Percentiles rank a stretch among this genome's conserved stretches.
Evolutionary conservation across 30 jellyfish, hydroid and myxozoan species (phyloP).

Genomic region (Hydra vulgaris): DNA sequence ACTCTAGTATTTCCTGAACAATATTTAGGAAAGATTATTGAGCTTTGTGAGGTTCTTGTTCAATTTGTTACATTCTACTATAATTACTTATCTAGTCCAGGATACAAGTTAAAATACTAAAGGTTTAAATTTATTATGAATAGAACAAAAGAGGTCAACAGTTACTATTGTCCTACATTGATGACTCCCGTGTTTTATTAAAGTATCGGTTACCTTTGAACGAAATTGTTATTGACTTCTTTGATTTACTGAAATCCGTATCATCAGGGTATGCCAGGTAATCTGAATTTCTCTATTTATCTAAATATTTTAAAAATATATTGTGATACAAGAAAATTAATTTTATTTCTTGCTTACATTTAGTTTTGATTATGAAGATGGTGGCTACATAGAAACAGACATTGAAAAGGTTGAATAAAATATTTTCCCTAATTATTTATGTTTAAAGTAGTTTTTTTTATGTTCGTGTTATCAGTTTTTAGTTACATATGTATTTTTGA

Average conservation of each 20-base stretch:
- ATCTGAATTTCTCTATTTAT: neutral
- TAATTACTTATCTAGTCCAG: too few relatives aligned
- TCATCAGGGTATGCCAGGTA: slow-evolving; percentile 98
- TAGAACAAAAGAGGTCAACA: slow-evolving; percentile 88
- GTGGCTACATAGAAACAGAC: slow-evolving; percentile 62
- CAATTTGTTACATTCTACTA: neutral
- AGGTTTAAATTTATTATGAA: neutral
- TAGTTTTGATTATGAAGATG: slow-evolving; percentile 91
- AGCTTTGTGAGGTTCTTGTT: slow-evolving; percentile 58
- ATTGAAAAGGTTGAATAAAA: slow-evolving; percentile 74
- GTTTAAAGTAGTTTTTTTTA: neutral
- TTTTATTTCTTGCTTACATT: neutral
- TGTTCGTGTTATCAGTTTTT: neutral
- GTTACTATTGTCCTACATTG: slow-evolving; percentile 35
- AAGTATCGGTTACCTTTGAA: slow-evolving; percentile 72
- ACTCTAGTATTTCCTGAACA: slow-evolving; percentile 82
- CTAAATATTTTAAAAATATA: neutral
- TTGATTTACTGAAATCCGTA: slow-evolving; percentile 67
- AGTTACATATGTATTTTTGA: too few relatives aligned
- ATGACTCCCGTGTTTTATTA: slow-evolving; percentile 71
- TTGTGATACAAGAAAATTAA: neutral
- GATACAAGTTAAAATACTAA: neutral
- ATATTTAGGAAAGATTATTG: slow-evolving; percentile 72
- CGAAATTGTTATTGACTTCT: slow-evolving; percentile 87
- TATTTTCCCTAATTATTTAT: too few relatives aligned